Conservation (phyloP, 2,797 vertebrate species). For the Aldrovandia affinis region DNA sequence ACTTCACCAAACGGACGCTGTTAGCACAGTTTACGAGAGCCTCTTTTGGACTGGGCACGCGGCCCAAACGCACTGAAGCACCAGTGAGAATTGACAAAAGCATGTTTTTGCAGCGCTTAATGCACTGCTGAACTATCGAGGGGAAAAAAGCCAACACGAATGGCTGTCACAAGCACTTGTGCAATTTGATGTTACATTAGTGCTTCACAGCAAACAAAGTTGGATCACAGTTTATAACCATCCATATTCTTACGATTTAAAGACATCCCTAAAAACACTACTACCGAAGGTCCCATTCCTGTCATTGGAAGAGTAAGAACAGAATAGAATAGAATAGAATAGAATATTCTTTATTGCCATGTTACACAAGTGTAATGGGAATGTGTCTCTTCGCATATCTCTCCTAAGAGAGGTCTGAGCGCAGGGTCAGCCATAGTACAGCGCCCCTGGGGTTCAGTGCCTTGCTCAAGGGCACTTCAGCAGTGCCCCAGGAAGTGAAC, state of each 20-base stretch:
- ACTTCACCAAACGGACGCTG: conserved; percentile 33
- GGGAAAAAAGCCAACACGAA: too few species aligned
- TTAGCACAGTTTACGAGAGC: conserved; percentile 27
- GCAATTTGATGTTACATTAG: not conserved
- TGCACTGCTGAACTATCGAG: not conserved
- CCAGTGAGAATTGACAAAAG: not conserved
- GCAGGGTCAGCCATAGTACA: too few species aligned
- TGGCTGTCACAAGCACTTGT: not conserved
- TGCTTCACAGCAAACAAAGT: not conserved
- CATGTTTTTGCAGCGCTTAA: not conserved
- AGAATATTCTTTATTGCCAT: too few species aligned
- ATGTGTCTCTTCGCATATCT: too few species aligned
- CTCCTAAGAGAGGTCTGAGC: too few species aligned
- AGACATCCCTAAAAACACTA: not conserved
- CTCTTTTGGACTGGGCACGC: not conserved
- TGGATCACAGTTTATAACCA: not conserved
- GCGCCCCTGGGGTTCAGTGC: too few species aligned
- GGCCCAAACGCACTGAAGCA: not conserved
- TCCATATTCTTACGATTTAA: not conserved
- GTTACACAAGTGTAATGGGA: too few species aligned
- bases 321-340: too few species aligned
- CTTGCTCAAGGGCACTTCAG: too few species aligned
- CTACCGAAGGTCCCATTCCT: not conserved
- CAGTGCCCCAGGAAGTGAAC: too few species aligned
- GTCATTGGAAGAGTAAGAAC: not conserved